Evolutionary conservation across 2,113 vertebrate species (phyloP), one percentile per base, ranked within the genome.

Genomic region (Prolemur simus): DNA sequence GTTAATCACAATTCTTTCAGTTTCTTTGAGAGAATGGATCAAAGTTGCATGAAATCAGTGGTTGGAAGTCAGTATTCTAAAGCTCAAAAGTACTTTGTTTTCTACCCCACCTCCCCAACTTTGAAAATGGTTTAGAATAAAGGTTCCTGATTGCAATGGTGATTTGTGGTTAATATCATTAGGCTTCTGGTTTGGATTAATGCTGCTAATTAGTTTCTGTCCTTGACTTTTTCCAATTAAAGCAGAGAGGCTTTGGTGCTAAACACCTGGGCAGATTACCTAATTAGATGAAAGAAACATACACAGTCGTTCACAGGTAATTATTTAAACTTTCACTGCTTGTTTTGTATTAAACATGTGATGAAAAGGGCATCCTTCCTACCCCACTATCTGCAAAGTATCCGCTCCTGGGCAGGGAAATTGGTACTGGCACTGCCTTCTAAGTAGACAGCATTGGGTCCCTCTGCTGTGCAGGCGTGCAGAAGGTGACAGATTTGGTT

Each of bases 211-310:
- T 98, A 98, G 98, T 98, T 98, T 98, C 97, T 98, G 95, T 98
- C 95, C 97, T 98, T 98, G 98, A 97, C 98, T 98, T 98, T 97
- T 96, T 98, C 98, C 98, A 98, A 98, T 98, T 98, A 99, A 98
- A 97, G 87, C 96, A 86, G 12, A 89, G 96, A 95, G 98, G 95
- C 66, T 69, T 97, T 74, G 95, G 94, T 98, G 97, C 85, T 98
- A 95, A 98, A 98, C 98, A 98, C 96, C 97, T 98, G 98, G 98
- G 98, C 97, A 98, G 97, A 98, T 98, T 98, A 90, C 95, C 97
- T 98, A 98, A 98, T 98, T 81, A 98, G 98, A 81, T 47, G 96
- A 96, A 91, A 98, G 97, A 98, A 97, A 45, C 92, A 25, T 11
- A 91, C 95, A 73, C 73, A 97, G 68, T 95, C 5, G 27, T 97